Base-by-base conservation (phyloP, 2,113 vertebrate genomes). In the Sorex fumeus region DNA sequence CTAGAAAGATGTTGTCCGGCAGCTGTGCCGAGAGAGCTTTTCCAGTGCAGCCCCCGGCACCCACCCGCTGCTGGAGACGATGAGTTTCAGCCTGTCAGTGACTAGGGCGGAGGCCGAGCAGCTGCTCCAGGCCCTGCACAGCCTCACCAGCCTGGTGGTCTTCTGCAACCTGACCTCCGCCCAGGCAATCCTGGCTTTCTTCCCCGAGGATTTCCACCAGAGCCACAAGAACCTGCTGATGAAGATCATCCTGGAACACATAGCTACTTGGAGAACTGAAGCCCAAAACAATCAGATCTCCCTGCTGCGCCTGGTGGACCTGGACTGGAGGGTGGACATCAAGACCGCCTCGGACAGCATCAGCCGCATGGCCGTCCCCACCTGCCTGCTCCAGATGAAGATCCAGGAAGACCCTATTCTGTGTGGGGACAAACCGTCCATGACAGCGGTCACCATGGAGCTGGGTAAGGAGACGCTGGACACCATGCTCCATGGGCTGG, bases 341-440 rank as follows among this genome's bases (percentile, higher is more conserved):
- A 98, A 99, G 96, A 98, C 98, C 0, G 97, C 98, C 34, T 99
- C 99, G 1, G 99, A 99, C 97, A 99, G 98, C 0, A 94, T 99
- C 72, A 98, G 97, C 82, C 98, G 98, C 67, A 98, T 99, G 98
- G 98, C 99, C 0, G 97, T 99, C 53, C 99, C 99, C 13, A 99
- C 98, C 91, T 99, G 99, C 96, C 96, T 99, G 83, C 97, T 99
- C n/a, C 98, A 99, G 97, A 97, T 99, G 95, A 98, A 99, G 99
- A 98, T 99, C 92, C 98, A 98, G 91, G 99, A 99, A 84, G 96
- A 98, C 5, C 95, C 97, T 82, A 97, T 96, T 60, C 96, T 97
- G 18, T 97, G 97, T 3, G 96, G 96, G 28, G 95, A 96, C 13
- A 97, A 97, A 69, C 96, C 98, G 40, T 91, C 96, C 10, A 82